Percentiles rank a stretch among this genome's conserved stretches.
These are phyloP conservation scores for Ceratina australensis DNA, from an alignment of 1,140 invertebrate genomes.

Conservation along the genomic window DNA sequence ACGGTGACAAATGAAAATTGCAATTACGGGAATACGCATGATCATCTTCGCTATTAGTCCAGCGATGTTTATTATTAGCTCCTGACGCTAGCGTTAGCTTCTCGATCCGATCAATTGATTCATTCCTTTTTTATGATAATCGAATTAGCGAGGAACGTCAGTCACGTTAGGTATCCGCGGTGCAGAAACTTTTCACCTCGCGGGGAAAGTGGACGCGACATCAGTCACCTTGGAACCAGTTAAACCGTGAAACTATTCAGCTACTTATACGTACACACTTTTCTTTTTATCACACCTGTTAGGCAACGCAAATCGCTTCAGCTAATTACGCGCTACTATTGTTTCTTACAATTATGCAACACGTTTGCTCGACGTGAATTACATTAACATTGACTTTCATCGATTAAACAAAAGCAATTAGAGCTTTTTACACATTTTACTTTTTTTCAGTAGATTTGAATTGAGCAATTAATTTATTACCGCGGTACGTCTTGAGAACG, in stretches of 20 bases:
- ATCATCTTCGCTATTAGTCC: background rate
- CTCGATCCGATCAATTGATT: background rate
- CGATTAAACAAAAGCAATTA: background rate
- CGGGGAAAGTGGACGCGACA: conserved; percentile 12
- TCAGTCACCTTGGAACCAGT: conserved; percentile 32
- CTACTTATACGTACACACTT: background rate
- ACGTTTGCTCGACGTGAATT: background rate
- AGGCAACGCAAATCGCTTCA: too few species aligned
- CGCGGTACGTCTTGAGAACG: background rate
- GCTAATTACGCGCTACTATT: conserved; percentile 8
- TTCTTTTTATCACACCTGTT: background rate
- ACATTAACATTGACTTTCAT: background rate
- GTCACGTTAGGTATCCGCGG: too few species aligned
- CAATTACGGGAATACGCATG: background rate
- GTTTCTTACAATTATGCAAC: conserved; percentile 1
- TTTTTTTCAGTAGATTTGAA: background rate
- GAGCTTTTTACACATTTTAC: background rate
- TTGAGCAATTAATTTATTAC: background rate
- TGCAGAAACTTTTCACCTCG: background rate
- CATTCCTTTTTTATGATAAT: background rate
- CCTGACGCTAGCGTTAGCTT: background rate
- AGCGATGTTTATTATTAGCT: background rate
- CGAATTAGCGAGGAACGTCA: background rate
- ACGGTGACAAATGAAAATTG: background rate
- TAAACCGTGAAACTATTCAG: conserved; percentile 1